Evolutionary conservation across 2,888 invertebrate genomes (phyloP).

Genomic region (Tupiocoris notatus): DNA sequence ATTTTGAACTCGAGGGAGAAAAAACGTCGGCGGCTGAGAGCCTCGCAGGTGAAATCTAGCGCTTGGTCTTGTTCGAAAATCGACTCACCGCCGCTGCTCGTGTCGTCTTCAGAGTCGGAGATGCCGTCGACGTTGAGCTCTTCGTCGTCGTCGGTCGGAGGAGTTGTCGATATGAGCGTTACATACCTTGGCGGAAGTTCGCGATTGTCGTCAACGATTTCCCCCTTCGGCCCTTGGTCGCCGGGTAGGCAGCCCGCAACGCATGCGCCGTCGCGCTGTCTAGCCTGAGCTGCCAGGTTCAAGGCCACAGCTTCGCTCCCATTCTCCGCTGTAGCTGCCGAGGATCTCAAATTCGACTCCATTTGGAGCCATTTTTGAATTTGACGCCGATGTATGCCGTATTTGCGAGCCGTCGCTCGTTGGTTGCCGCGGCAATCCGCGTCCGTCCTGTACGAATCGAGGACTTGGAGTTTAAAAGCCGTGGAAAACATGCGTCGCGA

Average conservation of each 20-base stretch:
- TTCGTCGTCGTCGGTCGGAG: constrained; percentile 45
- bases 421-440: constrained; percentile 86
- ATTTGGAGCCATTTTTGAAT: constrained; percentile 91
- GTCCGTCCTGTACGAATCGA: constrained; percentile 82
- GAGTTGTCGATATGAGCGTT: neutral
- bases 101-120: constrained; percentile 50
- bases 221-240: constrained; percentile 25
- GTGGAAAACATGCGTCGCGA: constrained; percentile 85
- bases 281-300: constrained; percentile 56
- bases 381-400: constrained; percentile 83
- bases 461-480: constrained; percentile 83
- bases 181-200: constrained; percentile 37
- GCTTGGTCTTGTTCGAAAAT: constrained; percentile 50
- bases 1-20: constrained; percentile 57
- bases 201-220: constrained; percentile 44
- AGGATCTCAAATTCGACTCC: constrained; percentile 73
- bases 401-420: constrained; percentile 84
- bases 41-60: constrained; percentile 51
- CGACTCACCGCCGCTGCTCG: constrained; percentile 48
- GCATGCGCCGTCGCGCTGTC: constrained; percentile 54
- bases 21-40: constrained; percentile 54
- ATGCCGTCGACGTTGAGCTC: constrained; percentile 49
- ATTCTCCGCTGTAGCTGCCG: constrained; percentile 55
- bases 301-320: constrained; percentile 54
- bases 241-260: constrained; percentile 45